phyloP scores from a whole-genome alignment of 2,797 vertebrate genomes.

The Novumbra hubbsi region DNA sequence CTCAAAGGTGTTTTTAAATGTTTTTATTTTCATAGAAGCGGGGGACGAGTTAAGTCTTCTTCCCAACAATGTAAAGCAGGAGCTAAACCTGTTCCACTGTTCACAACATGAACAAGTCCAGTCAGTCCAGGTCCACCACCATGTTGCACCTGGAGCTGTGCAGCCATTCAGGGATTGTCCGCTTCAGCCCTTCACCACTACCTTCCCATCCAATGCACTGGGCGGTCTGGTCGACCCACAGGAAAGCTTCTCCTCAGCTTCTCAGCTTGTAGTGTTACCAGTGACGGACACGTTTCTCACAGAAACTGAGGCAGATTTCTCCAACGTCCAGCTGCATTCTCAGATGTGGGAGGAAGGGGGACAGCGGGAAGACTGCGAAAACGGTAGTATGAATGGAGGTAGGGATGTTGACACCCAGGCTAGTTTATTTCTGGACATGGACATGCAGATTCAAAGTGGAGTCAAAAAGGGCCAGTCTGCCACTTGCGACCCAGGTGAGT shows the following conservation, averaged over 20 bases:
- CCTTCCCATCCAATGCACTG: too few relatives aligned
- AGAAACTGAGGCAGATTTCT: neutral
- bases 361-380: neutral
- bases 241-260: conserved; percentile 17
- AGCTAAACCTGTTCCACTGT: neutral
- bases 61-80: neutral
- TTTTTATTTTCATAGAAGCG: neutral
- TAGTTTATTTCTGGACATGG: conserved; percentile 44
- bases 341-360: conserved; percentile 13
- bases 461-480: neutral
- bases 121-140: neutral
- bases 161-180: neutral
- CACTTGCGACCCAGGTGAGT: neutral
- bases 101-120: neutral
- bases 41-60: neutral
- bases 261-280: conserved; percentile 8
- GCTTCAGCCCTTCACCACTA: neutral
- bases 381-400: neutral
- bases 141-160: neutral
- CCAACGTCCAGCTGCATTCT: conserved; percentile 21
- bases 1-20: neutral
- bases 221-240: neutral
- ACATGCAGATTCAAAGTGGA: conserved; percentile 10
- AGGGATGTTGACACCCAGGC: conserved; percentile 24
- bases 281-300: neutral